Conservation (phyloP, 2,888 invertebrate genomes). For the Liopterus haemorrhoidalis region DNA sequence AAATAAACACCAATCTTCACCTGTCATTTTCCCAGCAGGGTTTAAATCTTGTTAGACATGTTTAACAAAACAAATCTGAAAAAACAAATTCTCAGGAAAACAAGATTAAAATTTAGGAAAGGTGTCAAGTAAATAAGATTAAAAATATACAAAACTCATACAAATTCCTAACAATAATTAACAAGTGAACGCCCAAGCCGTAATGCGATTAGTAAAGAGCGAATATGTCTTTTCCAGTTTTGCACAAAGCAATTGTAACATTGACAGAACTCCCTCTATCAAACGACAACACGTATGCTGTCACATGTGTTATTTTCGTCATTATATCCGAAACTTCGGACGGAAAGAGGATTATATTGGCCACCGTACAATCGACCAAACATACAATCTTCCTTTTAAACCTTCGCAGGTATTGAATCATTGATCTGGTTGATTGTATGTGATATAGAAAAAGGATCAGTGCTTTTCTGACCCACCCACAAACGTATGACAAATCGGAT, state of each 20-base stretch:
- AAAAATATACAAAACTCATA: slow-evolving; percentile 8
- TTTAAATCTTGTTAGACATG: slow-evolving; percentile 23
- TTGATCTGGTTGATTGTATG: slow-evolving; percentile 35
- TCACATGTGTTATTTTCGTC: slow-evolving; percentile 48
- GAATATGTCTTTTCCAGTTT: slow-evolving; percentile 40
- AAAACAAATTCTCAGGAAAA: slow-evolving; percentile 20
- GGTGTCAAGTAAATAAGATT: slow-evolving; percentile 18
- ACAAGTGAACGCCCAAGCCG: slow-evolving; percentile 19
- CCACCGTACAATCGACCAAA: slow-evolving; percentile 33
- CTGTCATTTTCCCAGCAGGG: slow-evolving; percentile 18
- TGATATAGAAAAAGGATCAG: slow-evolving; percentile 47
- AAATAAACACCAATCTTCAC: no score
- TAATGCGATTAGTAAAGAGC: slow-evolving; percentile 42
- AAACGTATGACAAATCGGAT: slow-evolving; percentile 49
- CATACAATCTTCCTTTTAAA: slow-evolving; percentile 23
- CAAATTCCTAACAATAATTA: slow-evolving; percentile 11
- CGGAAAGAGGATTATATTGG: slow-evolving; percentile 46
- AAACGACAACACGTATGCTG: slow-evolving; percentile 39
- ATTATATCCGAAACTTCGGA: slow-evolving; percentile 44
- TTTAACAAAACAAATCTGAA: slow-evolving; percentile 19
- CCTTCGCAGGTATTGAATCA: slow-evolving; percentile 3
- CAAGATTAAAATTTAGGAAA: slow-evolving; percentile 19
- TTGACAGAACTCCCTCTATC: slow-evolving; percentile 46
- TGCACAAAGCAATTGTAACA: slow-evolving; percentile 42
- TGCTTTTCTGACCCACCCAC: slow-evolving; percentile 45